phyloP scores from a whole-genome alignment of 2,113 vertebrate species.

The Seriola rivoliana region DNA sequence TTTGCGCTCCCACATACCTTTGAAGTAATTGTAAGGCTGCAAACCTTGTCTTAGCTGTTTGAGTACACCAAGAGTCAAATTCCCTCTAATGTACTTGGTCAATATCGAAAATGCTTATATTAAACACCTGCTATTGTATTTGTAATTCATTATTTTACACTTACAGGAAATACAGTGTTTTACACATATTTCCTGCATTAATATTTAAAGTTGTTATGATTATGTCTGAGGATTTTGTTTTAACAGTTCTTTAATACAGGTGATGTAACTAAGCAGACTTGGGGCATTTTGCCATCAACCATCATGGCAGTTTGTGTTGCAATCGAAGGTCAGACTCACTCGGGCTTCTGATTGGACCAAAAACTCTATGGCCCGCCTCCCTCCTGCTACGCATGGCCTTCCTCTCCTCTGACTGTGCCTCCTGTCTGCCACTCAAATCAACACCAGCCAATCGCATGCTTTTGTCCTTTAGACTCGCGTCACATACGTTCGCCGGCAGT shows the following conservation, averaged over 20 bases:
- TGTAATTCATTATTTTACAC: not conserved
- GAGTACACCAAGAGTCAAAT: not conserved
- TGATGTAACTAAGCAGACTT: not conserved
- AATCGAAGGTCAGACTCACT: constrained; percentile 71
- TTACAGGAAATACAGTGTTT: not conserved
- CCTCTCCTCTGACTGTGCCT: not conserved
- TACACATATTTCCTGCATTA: not conserved
- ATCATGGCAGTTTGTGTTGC: constrained; percentile 34
- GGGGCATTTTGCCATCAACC: constrained; percentile 48
- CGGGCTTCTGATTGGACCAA: constrained; percentile 56
- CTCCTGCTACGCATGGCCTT: not conserved
- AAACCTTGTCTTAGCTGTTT: no score
- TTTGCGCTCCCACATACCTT: no score
- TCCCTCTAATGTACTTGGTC: not conserved
- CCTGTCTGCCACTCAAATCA: constrained; percentile 36
- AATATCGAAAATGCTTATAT: not conserved
- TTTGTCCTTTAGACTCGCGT: constrained; percentile 79
- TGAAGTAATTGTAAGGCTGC: no score
- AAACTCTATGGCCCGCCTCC: fast-evolving
- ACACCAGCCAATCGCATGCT: constrained; percentile 67
- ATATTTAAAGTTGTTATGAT: not conserved
- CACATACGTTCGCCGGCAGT: constrained; percentile 56
- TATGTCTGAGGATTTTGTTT: not conserved
- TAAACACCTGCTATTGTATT: no score
- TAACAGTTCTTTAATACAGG: not conserved